These are phyloP conservation scores for Taeniopygia guttata DNA, from an alignment of 2,797 vertebrate genomes.

Conservation along the genomic window DNA sequence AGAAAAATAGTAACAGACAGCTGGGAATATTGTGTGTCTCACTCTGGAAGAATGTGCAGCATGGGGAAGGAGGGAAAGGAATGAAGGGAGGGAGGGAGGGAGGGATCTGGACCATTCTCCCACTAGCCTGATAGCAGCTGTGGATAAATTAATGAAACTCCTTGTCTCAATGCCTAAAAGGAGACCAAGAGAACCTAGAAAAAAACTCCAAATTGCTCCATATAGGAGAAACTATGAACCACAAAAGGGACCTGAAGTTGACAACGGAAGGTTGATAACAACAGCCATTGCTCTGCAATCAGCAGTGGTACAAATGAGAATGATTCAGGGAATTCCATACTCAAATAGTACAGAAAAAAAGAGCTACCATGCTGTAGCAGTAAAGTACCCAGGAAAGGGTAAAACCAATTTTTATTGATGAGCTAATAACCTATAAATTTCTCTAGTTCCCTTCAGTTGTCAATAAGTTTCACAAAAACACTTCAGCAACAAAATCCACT, in stretches of 20 bases:
- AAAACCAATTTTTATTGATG: neutral
- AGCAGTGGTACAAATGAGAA: neutral
- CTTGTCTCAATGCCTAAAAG: neutral
- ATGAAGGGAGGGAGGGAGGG: too few relatives aligned
- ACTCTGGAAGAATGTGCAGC: too few relatives aligned
- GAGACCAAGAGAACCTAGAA: neutral
- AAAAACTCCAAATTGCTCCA: neutral
- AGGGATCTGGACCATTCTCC: neutral
- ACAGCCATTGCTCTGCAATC: neutral
- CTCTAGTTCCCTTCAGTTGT: neutral
- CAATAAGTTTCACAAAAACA: neutral
- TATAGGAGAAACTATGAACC: neutral
- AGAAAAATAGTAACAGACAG: too few relatives aligned
- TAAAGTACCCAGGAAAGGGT: neutral
- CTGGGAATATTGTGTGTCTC: too few relatives aligned
- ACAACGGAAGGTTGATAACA: neutral
- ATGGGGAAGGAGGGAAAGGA: too few relatives aligned
- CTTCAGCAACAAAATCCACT: neutral
- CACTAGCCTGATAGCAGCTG: neutral
- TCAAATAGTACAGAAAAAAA: neutral
- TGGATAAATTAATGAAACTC: neutral
- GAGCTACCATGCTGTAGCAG: neutral
- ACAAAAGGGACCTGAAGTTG: neutral
- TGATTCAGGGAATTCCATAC: neutral
- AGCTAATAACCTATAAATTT: neutral